A percentile compares a stretch with the other conserved stretches of the same genome.
phyloP scores from a whole-genome alignment of 2,797 vertebrate genomes.

The Hydrolagus colliei region DNA sequence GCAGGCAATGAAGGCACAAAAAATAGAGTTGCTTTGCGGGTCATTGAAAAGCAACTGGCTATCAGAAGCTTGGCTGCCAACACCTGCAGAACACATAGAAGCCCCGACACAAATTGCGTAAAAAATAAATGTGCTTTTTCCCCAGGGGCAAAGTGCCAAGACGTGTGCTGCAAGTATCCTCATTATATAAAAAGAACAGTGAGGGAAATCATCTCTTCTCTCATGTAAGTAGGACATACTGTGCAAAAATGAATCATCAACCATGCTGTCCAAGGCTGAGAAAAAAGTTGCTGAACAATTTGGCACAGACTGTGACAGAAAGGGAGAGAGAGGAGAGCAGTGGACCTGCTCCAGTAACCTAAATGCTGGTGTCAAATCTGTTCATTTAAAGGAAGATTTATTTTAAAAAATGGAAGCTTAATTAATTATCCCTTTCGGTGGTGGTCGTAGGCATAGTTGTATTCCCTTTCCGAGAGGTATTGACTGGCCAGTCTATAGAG shows the following conservation, averaged over 20 bases:
- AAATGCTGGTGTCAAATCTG: neutral
- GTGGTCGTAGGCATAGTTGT: neutral
- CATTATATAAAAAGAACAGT: neutral
- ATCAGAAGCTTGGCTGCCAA: neutral
- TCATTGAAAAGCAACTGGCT: conserved; percentile 9
- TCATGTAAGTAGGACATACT: conserved; percentile 27
- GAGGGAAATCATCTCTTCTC: neutral
- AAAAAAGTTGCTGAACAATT: neutral
- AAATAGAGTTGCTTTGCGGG: neutral
- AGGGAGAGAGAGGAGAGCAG: neutral
- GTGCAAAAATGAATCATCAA: conserved; percentile 17
- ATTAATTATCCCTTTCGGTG: neutral
- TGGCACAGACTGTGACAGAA: neutral
- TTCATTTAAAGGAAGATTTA: conserved; percentile 1
- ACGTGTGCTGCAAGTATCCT: conserved; percentile 4
- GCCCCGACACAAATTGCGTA: neutral
- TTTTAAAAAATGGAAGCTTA: no score
- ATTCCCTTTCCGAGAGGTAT: neutral
- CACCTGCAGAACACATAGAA: neutral
- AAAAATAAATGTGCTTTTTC: neutral
- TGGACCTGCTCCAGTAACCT: conserved; percentile 10
- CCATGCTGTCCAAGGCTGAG: neutral
- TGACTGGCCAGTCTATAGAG: conserved; percentile 10
- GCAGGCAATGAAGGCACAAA: neutral
- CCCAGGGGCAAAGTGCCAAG: neutral